phyloP scores from a whole-genome alignment of 2,888 invertebrate genomes.

The Creontiades dilutus region DNA sequence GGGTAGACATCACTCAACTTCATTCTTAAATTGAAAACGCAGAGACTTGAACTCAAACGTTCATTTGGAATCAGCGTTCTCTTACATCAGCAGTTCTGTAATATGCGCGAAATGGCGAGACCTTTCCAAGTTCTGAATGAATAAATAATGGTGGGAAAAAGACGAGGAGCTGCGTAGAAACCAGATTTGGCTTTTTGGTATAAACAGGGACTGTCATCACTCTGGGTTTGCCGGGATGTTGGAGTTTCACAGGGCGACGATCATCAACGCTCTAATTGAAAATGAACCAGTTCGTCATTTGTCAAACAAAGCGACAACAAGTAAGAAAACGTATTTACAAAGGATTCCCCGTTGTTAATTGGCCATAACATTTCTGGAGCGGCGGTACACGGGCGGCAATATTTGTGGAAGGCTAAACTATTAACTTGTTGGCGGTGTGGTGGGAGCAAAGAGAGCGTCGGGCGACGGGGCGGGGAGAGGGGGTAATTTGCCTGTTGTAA shows the following conservation, averaged over 20 bases:
- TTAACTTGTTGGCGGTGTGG: slow-evolving; percentile 25
- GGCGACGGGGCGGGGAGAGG: background rate
- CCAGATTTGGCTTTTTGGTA: slow-evolving; percentile 23
- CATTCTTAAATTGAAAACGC: too few relatives aligned
- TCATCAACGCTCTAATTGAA: slow-evolving; percentile 10
- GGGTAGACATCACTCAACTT: too few relatives aligned
- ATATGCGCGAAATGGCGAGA: too few relatives aligned
- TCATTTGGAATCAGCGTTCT: too few relatives aligned
- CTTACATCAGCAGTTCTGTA: too few relatives aligned
- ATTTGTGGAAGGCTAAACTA: slow-evolving; percentile 41
- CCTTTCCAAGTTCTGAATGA: too few relatives aligned
- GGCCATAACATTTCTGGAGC: slow-evolving; percentile 30
- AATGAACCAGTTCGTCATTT: slow-evolving; percentile 25
- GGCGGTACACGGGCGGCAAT: background rate
- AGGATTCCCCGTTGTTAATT: slow-evolving; percentile 49
- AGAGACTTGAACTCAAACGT: too few relatives aligned
- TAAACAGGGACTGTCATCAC: background rate
- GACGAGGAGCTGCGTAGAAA: background rate
- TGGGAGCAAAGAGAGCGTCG: background rate
- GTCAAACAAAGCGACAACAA: slow-evolving; percentile 48
- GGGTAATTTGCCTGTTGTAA: slow-evolving; percentile 42
- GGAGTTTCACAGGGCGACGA: background rate
- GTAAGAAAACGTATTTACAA: slow-evolving; percentile 34
- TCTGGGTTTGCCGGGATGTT: background rate
- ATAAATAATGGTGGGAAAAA: too few relatives aligned